These are phyloP conservation scores for Panulirus ornatus DNA, from an alignment of 1,140 invertebrate genomes.

Conservation along the genomic window DNA sequence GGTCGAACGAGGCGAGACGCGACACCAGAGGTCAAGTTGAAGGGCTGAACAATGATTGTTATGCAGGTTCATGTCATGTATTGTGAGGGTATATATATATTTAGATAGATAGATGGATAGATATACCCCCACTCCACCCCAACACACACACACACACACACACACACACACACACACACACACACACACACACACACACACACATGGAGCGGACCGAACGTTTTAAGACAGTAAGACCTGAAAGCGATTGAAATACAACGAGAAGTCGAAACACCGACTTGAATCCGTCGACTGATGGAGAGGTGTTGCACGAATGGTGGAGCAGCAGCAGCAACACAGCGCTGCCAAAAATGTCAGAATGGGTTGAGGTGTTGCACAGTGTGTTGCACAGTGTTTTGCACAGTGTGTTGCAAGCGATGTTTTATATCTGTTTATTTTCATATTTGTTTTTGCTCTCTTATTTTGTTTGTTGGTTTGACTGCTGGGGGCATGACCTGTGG, in stretches of 20 bases:
- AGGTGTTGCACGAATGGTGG: neutral
- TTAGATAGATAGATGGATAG: neutral
- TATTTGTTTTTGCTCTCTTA: neutral
- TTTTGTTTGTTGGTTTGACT: neutral
- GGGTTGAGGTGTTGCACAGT: neutral
- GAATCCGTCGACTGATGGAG: neutral
- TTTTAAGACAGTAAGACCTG: neutral
- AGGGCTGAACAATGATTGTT: too few species aligned
- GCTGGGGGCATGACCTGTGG: neutral
- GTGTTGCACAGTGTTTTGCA: neutral
- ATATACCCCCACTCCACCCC: neutral
- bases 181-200: constrained; percentile 11
- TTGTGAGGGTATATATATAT: neutral
- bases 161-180: constrained; percentile 31
- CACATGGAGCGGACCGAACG: neutral
- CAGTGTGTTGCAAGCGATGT: neutral
- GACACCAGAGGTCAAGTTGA: too few species aligned
- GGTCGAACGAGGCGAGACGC: too few species aligned
- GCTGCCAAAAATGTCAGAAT: neutral
- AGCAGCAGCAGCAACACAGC: neutral
- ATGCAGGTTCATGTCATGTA: neutral
- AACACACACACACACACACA: constrained; percentile 16
- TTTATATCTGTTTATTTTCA: neutral
- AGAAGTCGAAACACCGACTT: neutral
- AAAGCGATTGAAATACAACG: neutral